Percentiles rank a stretch among this genome's conserved stretches.
Evolutionary conservation across 2,113 vertebrate species (phyloP).

Genomic region (Abramis brama): DNA sequence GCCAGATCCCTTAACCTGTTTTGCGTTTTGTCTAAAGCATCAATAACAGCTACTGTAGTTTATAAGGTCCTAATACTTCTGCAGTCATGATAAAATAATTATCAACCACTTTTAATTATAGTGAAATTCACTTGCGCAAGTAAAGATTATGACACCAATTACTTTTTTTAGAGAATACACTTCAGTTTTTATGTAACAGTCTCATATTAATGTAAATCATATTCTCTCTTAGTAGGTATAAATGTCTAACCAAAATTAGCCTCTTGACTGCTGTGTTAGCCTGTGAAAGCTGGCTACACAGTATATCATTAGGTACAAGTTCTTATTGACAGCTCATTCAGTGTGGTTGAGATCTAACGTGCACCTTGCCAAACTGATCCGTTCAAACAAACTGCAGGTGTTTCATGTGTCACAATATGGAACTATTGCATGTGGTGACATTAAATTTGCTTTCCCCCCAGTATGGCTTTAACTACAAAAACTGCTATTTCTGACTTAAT

Average conservation of each 20-base stretch:
- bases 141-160: neutral
- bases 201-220: neutral
- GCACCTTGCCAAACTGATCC: neutral
- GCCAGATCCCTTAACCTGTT: neutral
- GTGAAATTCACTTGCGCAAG: neutral
- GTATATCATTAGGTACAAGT: neutral
- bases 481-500: neutral
- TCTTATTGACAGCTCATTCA: conserved; percentile 9
- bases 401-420: neutral
- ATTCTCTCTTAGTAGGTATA: neutral
- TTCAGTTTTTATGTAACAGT: neutral
- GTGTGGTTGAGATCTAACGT: conserved; percentile 3
- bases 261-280: neutral
- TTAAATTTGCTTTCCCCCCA: neutral
- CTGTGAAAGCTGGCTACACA: neutral
- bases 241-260: neutral
- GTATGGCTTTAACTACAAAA: conserved; percentile 8
- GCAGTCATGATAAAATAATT: neutral
- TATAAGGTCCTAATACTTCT: neutral
- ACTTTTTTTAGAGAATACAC: neutral
- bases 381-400: conserved; percentile 9
- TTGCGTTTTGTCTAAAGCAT: conserved; percentile 2
- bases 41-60: neutral
- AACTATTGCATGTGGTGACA: neutral
- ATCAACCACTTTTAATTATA: neutral